Base-by-base conservation (phyloP, 30 jellyfish, hydroid and myxozoan species). In the Hydractinia symbiolongicarpus region DNA sequence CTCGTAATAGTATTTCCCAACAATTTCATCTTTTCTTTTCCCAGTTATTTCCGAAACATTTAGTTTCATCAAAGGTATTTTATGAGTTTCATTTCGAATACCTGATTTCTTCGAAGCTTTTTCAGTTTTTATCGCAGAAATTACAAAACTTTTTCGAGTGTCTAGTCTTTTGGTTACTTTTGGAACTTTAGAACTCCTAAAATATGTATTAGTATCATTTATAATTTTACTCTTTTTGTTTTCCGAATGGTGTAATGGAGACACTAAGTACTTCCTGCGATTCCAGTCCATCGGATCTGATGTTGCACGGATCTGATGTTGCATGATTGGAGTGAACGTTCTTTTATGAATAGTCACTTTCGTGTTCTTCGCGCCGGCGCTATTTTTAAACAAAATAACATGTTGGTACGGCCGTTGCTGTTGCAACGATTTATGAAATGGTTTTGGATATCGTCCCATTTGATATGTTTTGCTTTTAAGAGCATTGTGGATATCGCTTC, bases 381-480 rank as follows among this genome's bases (percentile, higher is more conserved):
- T 53, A 50, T 51, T 53, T 74, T 58, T 74, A 19, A 74, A 74
- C 9, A 50, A 50, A 50, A 74, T 76, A 49, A 74, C 21, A 50
- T 74, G 83, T 74, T 74, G 83, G 70, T 4, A 50, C 54, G 83
- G 83, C 21, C 83, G 57, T 5, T 67, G 61, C 14, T 74, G 68
- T 17, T 49, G 74, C 4, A 64, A 64, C 1, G 74, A n/a, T 64
- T 64, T 64, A 51, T 64, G 74, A 7, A 64, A 64, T 51, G 74
- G 40, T 64, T 51, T 64, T 64, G 74, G 74, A 64, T 64, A 64
- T 13, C 74, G 74, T 6, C 74, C 74, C 7, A 51, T 64, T 64
- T 51, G 74, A 64, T 64, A 64, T 44, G 40, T 7, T 13, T 7
- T 64, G 9, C 40, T 64, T 7, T 44, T 64, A 64, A 64, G 40